phyloP scores from a whole-genome alignment of 2,888 invertebrate genomes.

The Timandra comae region DNA sequence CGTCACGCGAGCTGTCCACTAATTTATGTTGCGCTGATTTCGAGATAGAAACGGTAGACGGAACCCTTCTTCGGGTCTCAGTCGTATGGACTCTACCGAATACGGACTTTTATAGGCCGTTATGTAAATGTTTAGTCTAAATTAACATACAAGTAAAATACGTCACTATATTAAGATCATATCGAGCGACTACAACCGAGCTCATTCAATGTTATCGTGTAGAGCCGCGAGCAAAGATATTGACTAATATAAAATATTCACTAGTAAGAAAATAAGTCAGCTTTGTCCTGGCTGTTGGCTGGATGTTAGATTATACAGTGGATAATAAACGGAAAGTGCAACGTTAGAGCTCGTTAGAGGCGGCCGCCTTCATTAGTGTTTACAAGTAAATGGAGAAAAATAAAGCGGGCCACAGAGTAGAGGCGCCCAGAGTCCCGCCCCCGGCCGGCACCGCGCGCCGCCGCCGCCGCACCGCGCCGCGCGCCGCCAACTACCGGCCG shows the following conservation, averaged over 20 bases:
- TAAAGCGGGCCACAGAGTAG: slow-evolving; percentile 30
- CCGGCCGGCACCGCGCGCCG: background rate
- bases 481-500: slow-evolving; percentile 2
- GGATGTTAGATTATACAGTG: slow-evolving; percentile 47
- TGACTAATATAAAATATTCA: slow-evolving; percentile 11
- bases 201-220: no score
- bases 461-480: slow-evolving; percentile 1
- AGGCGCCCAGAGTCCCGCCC: slow-evolving; percentile 8
- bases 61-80: slow-evolving; percentile 39
- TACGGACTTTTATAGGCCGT: slow-evolving; percentile 30
- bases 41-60: slow-evolving; percentile 56
- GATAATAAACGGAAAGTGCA: slow-evolving; percentile 56
- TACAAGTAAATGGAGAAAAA: slow-evolving; percentile 52
- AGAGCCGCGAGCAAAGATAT: slow-evolving; percentile 12
- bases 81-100: slow-evolving; percentile 15
- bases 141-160: slow-evolving; percentile 34
- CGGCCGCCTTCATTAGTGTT: slow-evolving; percentile 60
- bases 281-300: slow-evolving; percentile 6
- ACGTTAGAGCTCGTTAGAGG: slow-evolving; percentile 58
- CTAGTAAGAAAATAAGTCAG: slow-evolving; percentile 5
- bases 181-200: no score
- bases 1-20: slow-evolving; percentile 74
- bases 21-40: slow-evolving; percentile 74
- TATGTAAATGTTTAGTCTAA: slow-evolving; percentile 59
- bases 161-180: no score